Conservation (phyloP, 2,113 vertebrate genomes). For the Mustela nigripes region DNA sequence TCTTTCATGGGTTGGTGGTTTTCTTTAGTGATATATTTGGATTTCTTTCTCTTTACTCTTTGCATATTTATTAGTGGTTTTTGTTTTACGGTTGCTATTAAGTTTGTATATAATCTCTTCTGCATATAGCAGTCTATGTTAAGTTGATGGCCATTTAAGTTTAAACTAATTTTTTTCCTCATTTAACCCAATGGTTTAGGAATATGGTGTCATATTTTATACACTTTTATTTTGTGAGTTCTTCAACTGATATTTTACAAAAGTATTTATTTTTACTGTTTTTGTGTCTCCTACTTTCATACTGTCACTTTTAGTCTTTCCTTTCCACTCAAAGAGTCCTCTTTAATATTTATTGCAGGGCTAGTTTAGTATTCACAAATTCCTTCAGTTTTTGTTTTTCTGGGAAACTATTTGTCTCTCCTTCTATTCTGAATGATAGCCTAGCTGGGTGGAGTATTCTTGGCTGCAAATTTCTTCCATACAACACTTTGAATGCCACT, state of each 20-base stretch:
- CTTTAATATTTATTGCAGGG: neutral
- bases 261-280: neutral
- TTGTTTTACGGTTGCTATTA: neutral
- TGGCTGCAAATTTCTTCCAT: neutral
- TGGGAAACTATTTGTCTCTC: neutral
- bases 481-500: neutral
- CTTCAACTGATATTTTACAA: neutral
- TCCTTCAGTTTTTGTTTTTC: neutral
- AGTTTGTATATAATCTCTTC: neutral
- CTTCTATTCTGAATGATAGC: neutral
- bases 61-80: neutral
- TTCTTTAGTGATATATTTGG: neutral
- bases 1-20: neutral
- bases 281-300: neutral
- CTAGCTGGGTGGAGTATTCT: neutral
- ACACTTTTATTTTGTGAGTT: neutral
- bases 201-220: neutral
- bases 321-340: neutral
- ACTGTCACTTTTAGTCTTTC: neutral
- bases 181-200: neutral
- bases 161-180: neutral
- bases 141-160: neutral
- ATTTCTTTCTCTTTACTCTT: neutral
- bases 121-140: neutral
- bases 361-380: neutral